Conservation (phyloP, 2,113 vertebrate genomes). For the Catharus minimus region DNA sequence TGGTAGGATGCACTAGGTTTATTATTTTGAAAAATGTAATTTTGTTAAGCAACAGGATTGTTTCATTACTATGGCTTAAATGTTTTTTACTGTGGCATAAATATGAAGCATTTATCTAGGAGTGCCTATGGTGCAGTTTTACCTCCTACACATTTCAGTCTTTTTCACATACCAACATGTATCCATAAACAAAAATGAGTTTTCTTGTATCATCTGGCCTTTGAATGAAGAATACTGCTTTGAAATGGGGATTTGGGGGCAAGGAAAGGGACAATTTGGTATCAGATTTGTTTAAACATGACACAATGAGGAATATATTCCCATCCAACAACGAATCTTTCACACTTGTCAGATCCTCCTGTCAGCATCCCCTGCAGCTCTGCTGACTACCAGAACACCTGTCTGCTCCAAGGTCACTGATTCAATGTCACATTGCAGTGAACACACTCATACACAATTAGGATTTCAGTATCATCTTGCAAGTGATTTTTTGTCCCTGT, state of each 20-base stretch:
- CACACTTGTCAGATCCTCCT: not conserved
- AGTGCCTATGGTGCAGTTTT: not conserved
- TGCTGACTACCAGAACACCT: slow-evolving; percentile 5
- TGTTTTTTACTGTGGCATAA: not conserved
- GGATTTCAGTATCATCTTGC: not conserved
- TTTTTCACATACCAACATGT: not conserved
- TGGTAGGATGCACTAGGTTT: not conserved
- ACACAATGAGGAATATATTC: not conserved
- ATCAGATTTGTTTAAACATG: not conserved
- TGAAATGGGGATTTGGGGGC: not conserved
- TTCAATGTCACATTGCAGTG: not conserved
- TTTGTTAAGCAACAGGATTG: not conserved
- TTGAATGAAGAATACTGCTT: not conserved
- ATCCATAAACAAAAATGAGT: not conserved
- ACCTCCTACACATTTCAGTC: not conserved
- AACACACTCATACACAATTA: not conserved
- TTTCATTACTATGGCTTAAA: not conserved
- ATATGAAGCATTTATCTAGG: not conserved
- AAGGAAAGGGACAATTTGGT: not conserved
- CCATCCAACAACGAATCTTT: not conserved
- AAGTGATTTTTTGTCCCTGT: not conserved
- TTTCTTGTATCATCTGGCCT: not conserved
- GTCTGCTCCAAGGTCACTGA: slow-evolving; percentile 21
- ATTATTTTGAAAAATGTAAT: not conserved
- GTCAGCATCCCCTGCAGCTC: slow-evolving; percentile 18